Evolutionary conservation across 2,797 vertebrate genomes (phyloP).

Genomic region (Hyperoplus immaculatus): DNA sequence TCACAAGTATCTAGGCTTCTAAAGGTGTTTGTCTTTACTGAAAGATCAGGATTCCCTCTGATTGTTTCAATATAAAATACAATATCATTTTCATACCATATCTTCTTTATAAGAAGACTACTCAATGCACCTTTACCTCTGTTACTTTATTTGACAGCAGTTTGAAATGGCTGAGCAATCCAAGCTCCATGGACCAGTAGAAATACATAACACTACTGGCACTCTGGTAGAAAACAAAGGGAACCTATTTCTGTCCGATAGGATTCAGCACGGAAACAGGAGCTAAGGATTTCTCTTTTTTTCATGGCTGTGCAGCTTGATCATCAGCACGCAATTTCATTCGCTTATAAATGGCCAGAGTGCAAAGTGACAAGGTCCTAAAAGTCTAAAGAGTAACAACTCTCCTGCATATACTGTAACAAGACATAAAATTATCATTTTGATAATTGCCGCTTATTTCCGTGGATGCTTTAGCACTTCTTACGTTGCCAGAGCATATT

Average conservation of each 20-base stretch:
- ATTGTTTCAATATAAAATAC: conserved; percentile 75
- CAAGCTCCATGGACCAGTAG: conserved; percentile 68
- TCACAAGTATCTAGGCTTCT: conserved; percentile 71
- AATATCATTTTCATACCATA: conserved; percentile 82
- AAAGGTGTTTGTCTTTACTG: conserved; percentile 46
- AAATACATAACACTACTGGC: conserved; percentile 68
- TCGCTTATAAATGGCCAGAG: conserved; percentile 80
- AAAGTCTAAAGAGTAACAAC: conserved; percentile 69
- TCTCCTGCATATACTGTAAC: conserved; percentile 76
- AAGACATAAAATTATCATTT: conserved; percentile 76
- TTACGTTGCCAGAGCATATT: conserved; percentile 86
- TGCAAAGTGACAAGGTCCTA: conserved; percentile 77
- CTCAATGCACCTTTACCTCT: conserved; percentile 82
- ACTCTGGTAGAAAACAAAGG: conserved; percentile 57
- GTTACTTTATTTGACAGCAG: conserved; percentile 78
- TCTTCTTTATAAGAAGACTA: conserved; percentile 91
- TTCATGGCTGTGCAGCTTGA: conserved; percentile 80
- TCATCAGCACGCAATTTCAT: conserved; percentile 80
- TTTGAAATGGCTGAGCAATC: conserved; percentile 75
- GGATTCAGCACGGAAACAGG: conserved; percentile 62
- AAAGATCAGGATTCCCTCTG: conserved; percentile 60
- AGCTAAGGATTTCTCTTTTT: conserved; percentile 70
- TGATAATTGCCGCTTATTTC: conserved; percentile 87
- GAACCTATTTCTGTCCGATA: conserved; percentile 65
- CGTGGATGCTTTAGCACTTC: conserved; percentile 88